Percentiles rank a stretch among this genome's conserved stretches.
phyloP scores from a whole-genome alignment of 1,140 invertebrate genomes.

The Periplaneta americana region DNA sequence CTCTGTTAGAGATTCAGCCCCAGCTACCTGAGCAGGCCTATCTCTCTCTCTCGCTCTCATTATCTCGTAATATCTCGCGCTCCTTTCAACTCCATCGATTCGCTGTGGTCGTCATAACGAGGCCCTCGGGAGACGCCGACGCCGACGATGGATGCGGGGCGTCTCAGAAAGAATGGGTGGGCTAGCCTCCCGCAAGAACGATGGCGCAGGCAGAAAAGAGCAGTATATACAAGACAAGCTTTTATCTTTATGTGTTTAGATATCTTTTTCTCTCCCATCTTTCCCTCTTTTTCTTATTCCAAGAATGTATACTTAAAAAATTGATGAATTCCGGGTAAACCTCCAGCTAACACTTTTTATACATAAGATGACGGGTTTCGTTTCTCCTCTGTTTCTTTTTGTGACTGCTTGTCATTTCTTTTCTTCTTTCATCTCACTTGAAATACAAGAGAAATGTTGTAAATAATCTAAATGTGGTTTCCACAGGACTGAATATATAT shows the following conservation, averaged over 20 bases:
- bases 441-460: not conserved
- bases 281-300: not conserved
- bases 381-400: not conserved
- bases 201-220: not conserved
- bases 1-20: not conserved
- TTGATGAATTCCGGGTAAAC: not conserved
- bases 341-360: not conserved
- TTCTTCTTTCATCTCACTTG: not conserved
- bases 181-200: not conserved
- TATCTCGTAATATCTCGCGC: not conserved
- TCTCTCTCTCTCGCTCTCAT: not conserved
- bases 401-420: not conserved
- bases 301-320: not conserved
- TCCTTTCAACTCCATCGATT: not conserved
- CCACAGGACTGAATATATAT: not conserved
- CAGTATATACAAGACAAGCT: not conserved
- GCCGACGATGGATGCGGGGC: not conserved
- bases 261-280: not conserved
- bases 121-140: not conserved
- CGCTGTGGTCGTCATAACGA: not conserved
- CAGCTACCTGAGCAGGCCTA: not conserved
- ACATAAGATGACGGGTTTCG: not conserved
- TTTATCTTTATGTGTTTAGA: not conserved
- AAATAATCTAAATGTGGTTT: conserved; percentile 1
- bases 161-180: not conserved